Evolutionary conservation across 2,113 vertebrate species (phyloP), one percentile per base, ranked within the genome.

Genomic region (Amblyornis subalaris): DNA sequence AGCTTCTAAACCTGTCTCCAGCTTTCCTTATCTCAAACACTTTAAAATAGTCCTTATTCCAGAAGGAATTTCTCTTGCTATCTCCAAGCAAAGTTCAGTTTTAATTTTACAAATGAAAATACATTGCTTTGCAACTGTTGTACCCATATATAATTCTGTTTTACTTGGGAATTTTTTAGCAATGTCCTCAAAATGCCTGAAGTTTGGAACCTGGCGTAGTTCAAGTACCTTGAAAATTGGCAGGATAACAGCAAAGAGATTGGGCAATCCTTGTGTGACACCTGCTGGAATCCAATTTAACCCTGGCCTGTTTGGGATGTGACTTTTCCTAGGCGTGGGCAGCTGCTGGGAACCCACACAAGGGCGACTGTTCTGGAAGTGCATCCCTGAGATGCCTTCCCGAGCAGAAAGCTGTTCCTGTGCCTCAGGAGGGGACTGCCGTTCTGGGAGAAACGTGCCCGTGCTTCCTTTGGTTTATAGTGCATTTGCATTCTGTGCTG

Each of bases 361-460:
- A 40, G 18, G 58, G 6, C 3, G 9, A 0, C 0, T 8, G 12
- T 18, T 7, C 11, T 40, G 35, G 67, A 18, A n/a, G 18, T 22
- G 33, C 42, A 6, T 20, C 21, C 2, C 31, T 35, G 64, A 16
- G 31, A 7, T 21, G 17, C 12, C 53, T 22, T 21, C 38, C 40
- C 2, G 0, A 33, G 88, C 81, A 65, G 48, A 53, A 65, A 3
- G 28, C 20, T 71, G 35, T 19, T 62, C 61, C 47, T 54, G 25
- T 61, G 76, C 54, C 58, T 19, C 75, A 8, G 48, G 19, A 73
- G 24, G 35, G 53, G 35, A 5, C 5, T 31, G 44, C n/a, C 64
- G 17, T 5, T 57, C 35, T 48, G 65, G 57, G 47, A 78, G 44
- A 45, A 81, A n/a, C 33, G 38, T 47, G 15, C 9, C 4, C 0